Percentiles rank a stretch among this genome's conserved stretches.
Evolutionary conservation across 2,888 invertebrate genomes (phyloP).

Genomic region (Ormyrus rosae): DNA sequence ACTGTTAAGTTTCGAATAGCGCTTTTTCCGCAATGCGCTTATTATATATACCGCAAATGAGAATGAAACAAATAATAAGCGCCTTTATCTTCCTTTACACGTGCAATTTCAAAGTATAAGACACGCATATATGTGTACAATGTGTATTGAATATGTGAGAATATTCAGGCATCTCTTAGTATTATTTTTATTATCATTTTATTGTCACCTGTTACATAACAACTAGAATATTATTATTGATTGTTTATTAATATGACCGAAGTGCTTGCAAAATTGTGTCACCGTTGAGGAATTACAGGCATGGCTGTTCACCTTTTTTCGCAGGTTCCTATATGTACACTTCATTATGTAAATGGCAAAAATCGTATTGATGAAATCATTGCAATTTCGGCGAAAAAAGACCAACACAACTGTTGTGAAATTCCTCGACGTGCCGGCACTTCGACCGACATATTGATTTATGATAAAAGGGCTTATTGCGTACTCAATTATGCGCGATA

Average conservation of each 20-base stretch:
- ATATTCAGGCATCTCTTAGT: constrained; percentile 39
- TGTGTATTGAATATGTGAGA: constrained; percentile 47
- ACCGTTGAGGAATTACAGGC: neutral
- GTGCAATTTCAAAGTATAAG: constrained; percentile 53
- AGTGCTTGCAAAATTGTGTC: neutral
- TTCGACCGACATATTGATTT: constrained; percentile 51
- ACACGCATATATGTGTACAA: constrained; percentile 40
- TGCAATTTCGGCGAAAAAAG: too few relatives aligned
- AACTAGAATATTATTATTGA: constrained; percentile 40
- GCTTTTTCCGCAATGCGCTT: constrained; percentile 39
- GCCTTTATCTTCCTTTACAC: constrained; percentile 50
- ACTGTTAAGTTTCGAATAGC: constrained; percentile 38
- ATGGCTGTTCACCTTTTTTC: neutral
- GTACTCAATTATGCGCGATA: constrained; percentile 28
- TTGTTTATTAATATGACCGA: constrained; percentile 28
- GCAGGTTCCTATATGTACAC: constrained; percentile 20
- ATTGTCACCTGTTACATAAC: constrained; percentile 36
- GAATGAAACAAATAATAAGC: constrained; percentile 26
- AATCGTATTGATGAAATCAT: neutral
- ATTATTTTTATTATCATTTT: constrained; percentile 34
- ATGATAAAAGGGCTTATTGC: constrained; percentile 16
- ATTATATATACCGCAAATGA: constrained; percentile 17
- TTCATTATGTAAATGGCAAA: neutral
- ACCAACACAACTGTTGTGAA: neutral
- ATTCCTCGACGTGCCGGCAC: constrained; percentile 42